Conservation (phyloP, 2,113 vertebrate species). For the Carassius gibelio region DNA sequence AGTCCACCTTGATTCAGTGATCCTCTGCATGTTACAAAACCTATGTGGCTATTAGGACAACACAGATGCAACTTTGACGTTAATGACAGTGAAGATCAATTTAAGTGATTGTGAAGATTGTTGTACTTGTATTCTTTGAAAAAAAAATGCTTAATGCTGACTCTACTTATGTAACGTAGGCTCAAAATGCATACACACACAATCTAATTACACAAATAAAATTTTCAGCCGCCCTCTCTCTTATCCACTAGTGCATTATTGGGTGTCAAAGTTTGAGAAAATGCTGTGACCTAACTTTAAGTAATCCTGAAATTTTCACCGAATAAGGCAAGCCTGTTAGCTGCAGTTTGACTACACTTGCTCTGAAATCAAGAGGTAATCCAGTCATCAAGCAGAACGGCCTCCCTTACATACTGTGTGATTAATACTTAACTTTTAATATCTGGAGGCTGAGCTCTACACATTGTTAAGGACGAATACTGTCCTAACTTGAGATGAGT, state of each 20-base stretch:
- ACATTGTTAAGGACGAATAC: background rate
- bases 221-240: background rate
- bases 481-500: background rate
- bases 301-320: slow-evolving; percentile 1
- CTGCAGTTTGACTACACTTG: background rate
- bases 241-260: background rate
- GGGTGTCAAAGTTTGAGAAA: background rate
- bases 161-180: background rate
- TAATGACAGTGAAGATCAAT: slow-evolving; percentile 4
- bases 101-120: background rate
- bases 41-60: slow-evolving; percentile 5
- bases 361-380: slow-evolving; percentile 10
- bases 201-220: background rate
- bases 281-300: background rate
- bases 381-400: background rate
- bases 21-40: background rate
- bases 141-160: background rate
- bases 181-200: background rate
- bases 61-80: background rate
- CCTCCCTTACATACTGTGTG: background rate
- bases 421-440: background rate
- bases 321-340: background rate
- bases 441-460: background rate
- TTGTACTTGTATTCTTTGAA: background rate
- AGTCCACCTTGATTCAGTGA: background rate